Conservation (phyloP, 2,888 invertebrate species). For the Agrochola circellaris region DNA sequence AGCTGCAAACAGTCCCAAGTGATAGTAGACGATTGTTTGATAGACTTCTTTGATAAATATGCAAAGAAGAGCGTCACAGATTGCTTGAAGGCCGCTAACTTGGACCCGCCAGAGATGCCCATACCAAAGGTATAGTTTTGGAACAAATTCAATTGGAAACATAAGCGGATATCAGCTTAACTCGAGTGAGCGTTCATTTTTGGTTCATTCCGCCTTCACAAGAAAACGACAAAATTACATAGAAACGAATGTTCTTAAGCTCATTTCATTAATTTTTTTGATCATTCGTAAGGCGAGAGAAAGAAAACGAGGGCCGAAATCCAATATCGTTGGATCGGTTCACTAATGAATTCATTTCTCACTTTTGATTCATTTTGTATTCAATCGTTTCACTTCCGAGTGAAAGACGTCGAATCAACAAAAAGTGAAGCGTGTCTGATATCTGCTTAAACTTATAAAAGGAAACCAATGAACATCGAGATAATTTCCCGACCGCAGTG, state of each 20-base stretch:
- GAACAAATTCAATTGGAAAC: neutral
- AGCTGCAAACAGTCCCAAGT: conserved; percentile 23
- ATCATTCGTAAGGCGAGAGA: neutral
- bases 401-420: neutral
- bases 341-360: neutral
- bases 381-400: neutral
- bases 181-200: no score
- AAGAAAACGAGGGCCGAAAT: no score
- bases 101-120: conserved; percentile 13
- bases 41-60: conserved; percentile 17
- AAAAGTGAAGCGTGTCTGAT: neutral
- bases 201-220: neutral
- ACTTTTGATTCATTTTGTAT: neutral
- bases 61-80: conserved; percentile 13
- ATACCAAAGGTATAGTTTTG: conserved; percentile 22
- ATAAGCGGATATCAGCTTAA: neutral
- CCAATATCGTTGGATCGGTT: neutral
- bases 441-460: neutral
- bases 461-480: neutral
- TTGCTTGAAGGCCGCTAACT: conserved; percentile 8
- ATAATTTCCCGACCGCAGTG: no score
- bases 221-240: neutral
- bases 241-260: neutral
- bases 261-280: neutral
- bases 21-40: conserved; percentile 13